phyloP scores from a whole-genome alignment of 2,888 invertebrate species.

The Chymomyza procnemis region DNA sequence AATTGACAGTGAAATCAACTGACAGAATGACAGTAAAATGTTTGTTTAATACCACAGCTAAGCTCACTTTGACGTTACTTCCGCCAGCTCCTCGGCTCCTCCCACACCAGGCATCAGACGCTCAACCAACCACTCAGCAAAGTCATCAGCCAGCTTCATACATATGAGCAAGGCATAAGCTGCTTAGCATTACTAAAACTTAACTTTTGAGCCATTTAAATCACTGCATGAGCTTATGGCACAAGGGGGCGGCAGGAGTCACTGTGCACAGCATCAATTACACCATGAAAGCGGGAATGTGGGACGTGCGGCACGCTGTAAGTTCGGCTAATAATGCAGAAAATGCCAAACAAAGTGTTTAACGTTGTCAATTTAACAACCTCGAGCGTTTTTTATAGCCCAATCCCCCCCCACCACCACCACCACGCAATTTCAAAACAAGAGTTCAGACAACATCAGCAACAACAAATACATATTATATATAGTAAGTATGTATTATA shows the following conservation, averaged over 20 bases:
- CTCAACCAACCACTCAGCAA: slow-evolving; percentile 24
- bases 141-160: slow-evolving; percentile 42
- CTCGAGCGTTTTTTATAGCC: slow-evolving; percentile 70
- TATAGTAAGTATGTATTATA: no score
- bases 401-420: slow-evolving; percentile 9
- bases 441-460: slow-evolving; percentile 33
- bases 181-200: slow-evolving; percentile 68
- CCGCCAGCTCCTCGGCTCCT: not conserved
- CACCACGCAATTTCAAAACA: no score
- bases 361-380: slow-evolving; percentile 73
- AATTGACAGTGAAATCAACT: slow-evolving; percentile 70
- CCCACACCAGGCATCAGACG: not conserved
- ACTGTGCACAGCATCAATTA: slow-evolving; percentile 62
- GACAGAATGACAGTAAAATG: slow-evolving; percentile 42
- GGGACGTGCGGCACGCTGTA: slow-evolving; percentile 29
- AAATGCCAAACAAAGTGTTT: slow-evolving; percentile 74
- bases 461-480: slow-evolving; percentile 16
- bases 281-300: slow-evolving; percentile 44
- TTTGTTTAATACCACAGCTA: slow-evolving; percentile 33
- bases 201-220: slow-evolving; percentile 74
- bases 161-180: slow-evolving; percentile 55
- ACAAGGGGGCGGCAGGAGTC: not conserved
- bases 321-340: slow-evolving; percentile 71
- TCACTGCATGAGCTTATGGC: slow-evolving; percentile 35
- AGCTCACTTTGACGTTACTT: not conserved